These are phyloP conservation scores for Thelaira solivaga DNA, from an alignment of 2,888 invertebrate species.

Conservation along the genomic window DNA sequence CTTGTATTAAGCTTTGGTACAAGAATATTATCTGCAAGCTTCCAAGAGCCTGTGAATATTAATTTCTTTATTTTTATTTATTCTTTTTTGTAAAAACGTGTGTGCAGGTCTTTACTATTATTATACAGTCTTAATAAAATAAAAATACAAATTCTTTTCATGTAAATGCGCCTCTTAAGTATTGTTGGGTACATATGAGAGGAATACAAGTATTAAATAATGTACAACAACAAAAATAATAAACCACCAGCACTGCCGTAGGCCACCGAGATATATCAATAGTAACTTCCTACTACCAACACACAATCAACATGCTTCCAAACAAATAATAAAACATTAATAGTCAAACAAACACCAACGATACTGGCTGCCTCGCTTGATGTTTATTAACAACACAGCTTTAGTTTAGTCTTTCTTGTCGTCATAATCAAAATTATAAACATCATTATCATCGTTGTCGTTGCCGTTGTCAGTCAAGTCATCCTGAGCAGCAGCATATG, in stretches of 20 bases:
- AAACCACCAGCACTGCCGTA: constrained; percentile 45
- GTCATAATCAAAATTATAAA: not conserved
- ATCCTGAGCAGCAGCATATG: constrained; percentile 52
- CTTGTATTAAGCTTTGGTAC: not conserved
- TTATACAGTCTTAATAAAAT: not conserved
- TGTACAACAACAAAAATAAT: not conserved
- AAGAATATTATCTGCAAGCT: constrained; percentile 7
- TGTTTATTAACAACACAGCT: constrained; percentile 18
- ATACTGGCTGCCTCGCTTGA: constrained; percentile 27
- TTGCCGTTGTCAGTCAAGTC: constrained; percentile 7
- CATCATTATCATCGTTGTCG: not conserved
- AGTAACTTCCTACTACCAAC: constrained; percentile 23
- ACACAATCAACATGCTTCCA: constrained; percentile 26
- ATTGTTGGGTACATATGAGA: constrained; percentile 35
- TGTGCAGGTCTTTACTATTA: not conserved
- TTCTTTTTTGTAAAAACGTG: not conserved
- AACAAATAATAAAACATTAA: constrained; percentile 23
- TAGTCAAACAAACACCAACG: constrained; percentile 34
- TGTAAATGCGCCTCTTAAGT: constrained; percentile 38
- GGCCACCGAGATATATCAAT: constrained; percentile 50
- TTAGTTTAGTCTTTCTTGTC: constrained; percentile 13
- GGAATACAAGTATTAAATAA: too few species aligned
- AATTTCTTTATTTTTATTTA: too few species aligned
- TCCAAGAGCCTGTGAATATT: constrained; percentile 17
- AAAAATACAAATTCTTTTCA: constrained; percentile 37